These are phyloP conservation scores for Palythoa grandiflora DNA, from an alignment of 92 coral and sea anemone species.

Conservation along the genomic window DNA sequence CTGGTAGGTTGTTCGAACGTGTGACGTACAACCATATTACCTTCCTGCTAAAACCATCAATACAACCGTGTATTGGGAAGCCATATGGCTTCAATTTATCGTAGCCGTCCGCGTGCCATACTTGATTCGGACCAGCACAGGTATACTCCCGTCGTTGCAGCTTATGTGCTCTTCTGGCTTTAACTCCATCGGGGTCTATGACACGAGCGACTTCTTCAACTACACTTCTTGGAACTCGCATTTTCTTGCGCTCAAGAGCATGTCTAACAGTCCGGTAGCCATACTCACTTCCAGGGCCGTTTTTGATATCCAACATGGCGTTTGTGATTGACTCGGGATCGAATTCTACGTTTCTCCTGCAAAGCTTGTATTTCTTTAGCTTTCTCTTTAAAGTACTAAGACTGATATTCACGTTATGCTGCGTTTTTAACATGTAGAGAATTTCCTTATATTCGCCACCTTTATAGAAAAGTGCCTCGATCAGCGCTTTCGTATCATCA, in stretches of 20 bases:
- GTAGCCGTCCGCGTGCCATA: slow-evolving; percentile 38
- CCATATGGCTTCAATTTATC: neutral
- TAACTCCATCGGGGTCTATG: slow-evolving; percentile 44
- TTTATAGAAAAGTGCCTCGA: slow-evolving; percentile 40
- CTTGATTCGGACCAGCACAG: slow-evolving; percentile 40
- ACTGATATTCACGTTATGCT: slow-evolving; percentile 39
- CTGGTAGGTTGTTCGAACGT: slow-evolving; percentile 12
- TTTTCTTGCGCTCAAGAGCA: slow-evolving; percentile 27
- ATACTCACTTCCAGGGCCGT: slow-evolving; percentile 53
- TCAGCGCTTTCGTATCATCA: slow-evolving; percentile 6
- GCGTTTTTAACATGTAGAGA: slow-evolving; percentile 1
- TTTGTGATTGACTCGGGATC: slow-evolving; percentile 3
- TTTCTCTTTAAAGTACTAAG: slow-evolving; percentile 51
- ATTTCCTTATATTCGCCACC: slow-evolving; percentile 41
- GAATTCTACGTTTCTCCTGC: slow-evolving; percentile 43
- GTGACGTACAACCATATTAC: slow-evolving; percentile 1
- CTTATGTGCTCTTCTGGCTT: slow-evolving; percentile 48
- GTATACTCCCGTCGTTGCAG: slow-evolving; percentile 19
- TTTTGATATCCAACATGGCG: slow-evolving; percentile 34
- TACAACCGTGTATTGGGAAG: slow-evolving; percentile 1
- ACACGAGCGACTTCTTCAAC: slow-evolving; percentile 47
- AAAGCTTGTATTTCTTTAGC: slow-evolving; percentile 52
- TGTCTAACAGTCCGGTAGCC: slow-evolving; percentile 60
- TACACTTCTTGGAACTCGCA: slow-evolving; percentile 37
- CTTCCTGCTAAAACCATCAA: neutral